Conservation (phyloP, 2,113 vertebrate genomes). For the Myotis lucifugus region DNA sequence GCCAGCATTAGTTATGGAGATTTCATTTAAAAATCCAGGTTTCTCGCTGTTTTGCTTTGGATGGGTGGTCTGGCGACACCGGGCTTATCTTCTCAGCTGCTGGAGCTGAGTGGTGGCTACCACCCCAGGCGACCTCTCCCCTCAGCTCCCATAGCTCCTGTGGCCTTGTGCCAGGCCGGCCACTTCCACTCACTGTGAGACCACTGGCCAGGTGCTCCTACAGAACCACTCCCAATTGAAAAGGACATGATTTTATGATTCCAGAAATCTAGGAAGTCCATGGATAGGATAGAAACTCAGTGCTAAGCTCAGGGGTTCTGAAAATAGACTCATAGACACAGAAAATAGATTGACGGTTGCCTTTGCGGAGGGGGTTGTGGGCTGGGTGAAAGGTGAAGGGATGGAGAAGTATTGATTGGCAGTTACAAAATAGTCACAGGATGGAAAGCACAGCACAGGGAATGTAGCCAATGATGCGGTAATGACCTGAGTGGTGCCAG, state of each 20-base stretch:
- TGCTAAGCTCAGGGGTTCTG: background rate
- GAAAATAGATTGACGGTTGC: background rate
- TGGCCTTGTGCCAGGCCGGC: too few relatives aligned
- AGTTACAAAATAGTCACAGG: background rate
- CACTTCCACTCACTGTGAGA: too few relatives aligned
- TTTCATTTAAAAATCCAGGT: background rate
- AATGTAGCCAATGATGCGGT: background rate
- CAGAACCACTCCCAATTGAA: background rate
- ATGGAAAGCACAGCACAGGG: background rate
- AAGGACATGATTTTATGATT: background rate
- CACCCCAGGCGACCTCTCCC: accelerated
- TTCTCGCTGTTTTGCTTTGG: background rate
- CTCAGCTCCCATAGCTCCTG: background rate
- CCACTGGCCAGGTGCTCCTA: background rate
- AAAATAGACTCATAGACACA: background rate
- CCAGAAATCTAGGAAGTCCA: background rate
- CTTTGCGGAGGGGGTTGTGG: background rate
- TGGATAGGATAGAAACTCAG: background rate
- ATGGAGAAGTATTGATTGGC: background rate
- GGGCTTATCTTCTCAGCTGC: background rate
- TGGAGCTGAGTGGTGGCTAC: background rate
- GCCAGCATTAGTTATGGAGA: background rate
- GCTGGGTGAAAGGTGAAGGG: background rate
- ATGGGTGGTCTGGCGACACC: background rate
- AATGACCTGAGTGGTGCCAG: background rate